phyloP scores from a whole-genome alignment of 1,140 invertebrate genomes.

The Sesamia nonagrioides region DNA sequence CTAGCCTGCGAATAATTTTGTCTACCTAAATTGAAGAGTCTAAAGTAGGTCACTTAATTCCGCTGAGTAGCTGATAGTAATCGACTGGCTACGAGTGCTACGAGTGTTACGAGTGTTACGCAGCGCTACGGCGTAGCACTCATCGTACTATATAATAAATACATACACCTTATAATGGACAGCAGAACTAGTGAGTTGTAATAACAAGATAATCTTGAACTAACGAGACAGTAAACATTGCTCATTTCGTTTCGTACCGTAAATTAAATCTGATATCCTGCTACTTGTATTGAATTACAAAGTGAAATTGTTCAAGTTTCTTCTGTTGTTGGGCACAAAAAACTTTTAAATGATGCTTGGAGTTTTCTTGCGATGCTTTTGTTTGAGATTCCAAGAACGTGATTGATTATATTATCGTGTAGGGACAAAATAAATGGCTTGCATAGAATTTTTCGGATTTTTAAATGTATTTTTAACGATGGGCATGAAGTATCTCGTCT shows the following conservation, averaged over 20 bases:
- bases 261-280: slow-evolving; percentile 6
- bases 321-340: background rate
- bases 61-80: slow-evolving; percentile 9
- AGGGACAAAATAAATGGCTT: too few relatives aligned
- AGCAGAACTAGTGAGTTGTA: background rate
- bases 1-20: too few relatives aligned
- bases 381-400: background rate
- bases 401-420: too few relatives aligned
- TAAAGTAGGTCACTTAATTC: slow-evolving; percentile 1
- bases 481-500: too few relatives aligned
- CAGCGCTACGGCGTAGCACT: background rate
- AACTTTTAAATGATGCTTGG: slow-evolving; percentile 16
- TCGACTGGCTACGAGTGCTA: slow-evolving; percentile 20
- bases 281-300: slow-evolving; percentile 21
- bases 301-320: slow-evolving; percentile 22
- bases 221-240: background rate
- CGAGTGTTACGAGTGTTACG: slow-evolving; percentile 16
- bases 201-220: background rate
- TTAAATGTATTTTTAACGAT: too few relatives aligned
- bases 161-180: too few relatives aligned
- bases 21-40: background rate
- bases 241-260: background rate
- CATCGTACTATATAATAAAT: slow-evolving; percentile 8
- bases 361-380: background rate
- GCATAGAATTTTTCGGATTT: too few relatives aligned